Base-by-base conservation (phyloP, 2,888 invertebrate genomes). In the Maniola hyperantus region DNA sequence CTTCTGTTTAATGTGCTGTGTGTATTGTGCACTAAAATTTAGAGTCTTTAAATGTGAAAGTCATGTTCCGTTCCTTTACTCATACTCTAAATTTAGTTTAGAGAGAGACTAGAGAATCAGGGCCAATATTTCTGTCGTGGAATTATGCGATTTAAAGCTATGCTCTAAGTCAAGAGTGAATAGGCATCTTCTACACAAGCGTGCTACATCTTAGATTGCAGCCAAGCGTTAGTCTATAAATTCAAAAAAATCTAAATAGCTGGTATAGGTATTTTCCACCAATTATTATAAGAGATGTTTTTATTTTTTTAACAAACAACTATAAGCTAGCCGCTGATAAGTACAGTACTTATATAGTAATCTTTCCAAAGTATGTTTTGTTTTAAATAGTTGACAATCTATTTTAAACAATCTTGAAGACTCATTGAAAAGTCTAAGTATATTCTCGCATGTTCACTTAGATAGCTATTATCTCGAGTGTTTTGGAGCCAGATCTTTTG, bases 381-480 rank as follows among this genome's bases (percentile, higher is more conserved):
- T 26, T 46, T 59, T 59, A 10, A 15, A 55, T 26, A 8, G n/a
- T 15, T 39, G 39, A 20, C 20, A 39, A 39, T 57, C 55, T 57
- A 57, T 57, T 57, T 57, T 42, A 42, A 57, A 57, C 55, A 57
- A 42, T 20, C 36, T 39, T 39, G 4, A 39, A 55, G 15, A 54
- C 15, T 39, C 13, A 42, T 57, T 57, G 39, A 57, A 11, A 39
- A 42, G 42, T 57, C 20, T 42, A 39, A 39, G 20, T 42, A 42
- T 42, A 20, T 20, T 11, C 55, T 39, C 18, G 42, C 15, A 36
- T 57, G 42, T 42, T 57, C 5, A 13, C 6, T 13, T 8, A 13
- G 20, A 39, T 42, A 39, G 10, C 18, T 20, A 18, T 57, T 57
- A 57, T 57, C 57, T 57, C 20, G 20, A 57, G 57, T 57, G 57